A percentile compares a stretch with the other conserved stretches of the same genome.
Evolutionary conservation across 35 echinoderm and acorn worm species (phyloP).

Genomic region (Stichopus chloronotus): DNA sequence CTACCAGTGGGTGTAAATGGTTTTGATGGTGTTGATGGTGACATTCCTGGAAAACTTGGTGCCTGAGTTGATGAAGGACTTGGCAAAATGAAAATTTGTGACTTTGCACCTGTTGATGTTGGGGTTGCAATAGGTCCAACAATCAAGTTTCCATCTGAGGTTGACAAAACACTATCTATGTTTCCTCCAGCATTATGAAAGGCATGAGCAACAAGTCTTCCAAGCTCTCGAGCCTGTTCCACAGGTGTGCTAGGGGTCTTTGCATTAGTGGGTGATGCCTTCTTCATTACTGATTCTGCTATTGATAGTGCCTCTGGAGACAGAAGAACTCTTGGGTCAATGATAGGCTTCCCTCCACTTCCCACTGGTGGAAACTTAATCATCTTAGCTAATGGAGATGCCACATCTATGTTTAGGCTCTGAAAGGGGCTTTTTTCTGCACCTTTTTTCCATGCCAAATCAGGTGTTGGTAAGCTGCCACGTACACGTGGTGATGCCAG

Average conservation of each 20-base stretch:
- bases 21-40: conserved; percentile 49
- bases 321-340: conserved; percentile 81
- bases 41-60: conserved; percentile 75
- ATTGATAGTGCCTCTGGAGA: conserved; percentile 95
- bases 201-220: conserved; percentile 88
- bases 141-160: conserved; percentile 81
- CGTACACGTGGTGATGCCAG: conserved; percentile 32
- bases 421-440: conserved; percentile 24
- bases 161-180: conserved; percentile 83
- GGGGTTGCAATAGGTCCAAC: conserved; percentile 97
- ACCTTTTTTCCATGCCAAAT: conserved; percentile 24
- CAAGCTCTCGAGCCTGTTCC: conserved; percentile 84
- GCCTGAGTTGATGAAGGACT: conserved; percentile 85
- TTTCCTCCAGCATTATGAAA: conserved; percentile 98
- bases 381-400: conserved; percentile 70
- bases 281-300: conserved; percentile 91
- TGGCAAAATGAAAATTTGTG: conserved; percentile 86
- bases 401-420: conserved; percentile 73
- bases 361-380: conserved; percentile 60
- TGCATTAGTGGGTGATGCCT: conserved; percentile 88
- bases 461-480: background rate
- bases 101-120: conserved; percentile 77
- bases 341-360: conserved; percentile 62
- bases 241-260: conserved; percentile 93
- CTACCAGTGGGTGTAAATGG: conserved; percentile 44